Base-by-base conservation (phyloP, 92 coral and sea anemone species). In the Epizoanthus ramosus region DNA sequence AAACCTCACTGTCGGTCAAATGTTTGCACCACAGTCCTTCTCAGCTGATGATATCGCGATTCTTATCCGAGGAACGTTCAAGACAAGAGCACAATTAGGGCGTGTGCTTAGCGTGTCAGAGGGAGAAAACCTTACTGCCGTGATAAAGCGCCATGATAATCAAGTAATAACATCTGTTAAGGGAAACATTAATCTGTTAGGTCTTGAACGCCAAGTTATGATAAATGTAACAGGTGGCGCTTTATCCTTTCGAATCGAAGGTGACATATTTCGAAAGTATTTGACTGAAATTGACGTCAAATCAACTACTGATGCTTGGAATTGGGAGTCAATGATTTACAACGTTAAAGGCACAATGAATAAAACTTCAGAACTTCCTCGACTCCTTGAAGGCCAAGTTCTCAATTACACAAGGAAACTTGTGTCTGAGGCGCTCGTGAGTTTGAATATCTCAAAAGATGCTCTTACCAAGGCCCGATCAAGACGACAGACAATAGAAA, bases 291-390 rank as follows among this genome's bases (percentile, higher is more conserved):
- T 73, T 21, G 10, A 53, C 45, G 63, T 73, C 18, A 25, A 73
- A 47, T 59, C 79, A 15, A 73, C 25, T 6, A 53, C 63, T 6
- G 79, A 73, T 16, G 79, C 63, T 24, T 73, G 79, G 79, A 25
- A 9, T 13, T 73, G 79, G 79, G 37, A 23, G 5, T 73, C 79
- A 10, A 18, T 73, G 33, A 23, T 5, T 73, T 73, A 73, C 63
- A 37, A 25, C 17, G 57, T 73, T 3, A 73, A 15, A 3, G 79
- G 79, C 6, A 53, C 4, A 73, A 73, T 73, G 79, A 73, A 47
- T 35, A 35, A 25, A 52, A 73, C 79, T 21, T 50, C 63, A 8
- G 79, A 73, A 73, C 79, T 73, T 73, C 61, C 79, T 18, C 79
- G 52, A 52, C 79, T 73, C 12, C 54, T 73, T 24, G 79, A 73